Percentiles rank a stretch among this genome's conserved stretches.
phyloP scores from a whole-genome alignment of 2,797 vertebrate species.

The Pipistrellus kuhlii region DNA sequence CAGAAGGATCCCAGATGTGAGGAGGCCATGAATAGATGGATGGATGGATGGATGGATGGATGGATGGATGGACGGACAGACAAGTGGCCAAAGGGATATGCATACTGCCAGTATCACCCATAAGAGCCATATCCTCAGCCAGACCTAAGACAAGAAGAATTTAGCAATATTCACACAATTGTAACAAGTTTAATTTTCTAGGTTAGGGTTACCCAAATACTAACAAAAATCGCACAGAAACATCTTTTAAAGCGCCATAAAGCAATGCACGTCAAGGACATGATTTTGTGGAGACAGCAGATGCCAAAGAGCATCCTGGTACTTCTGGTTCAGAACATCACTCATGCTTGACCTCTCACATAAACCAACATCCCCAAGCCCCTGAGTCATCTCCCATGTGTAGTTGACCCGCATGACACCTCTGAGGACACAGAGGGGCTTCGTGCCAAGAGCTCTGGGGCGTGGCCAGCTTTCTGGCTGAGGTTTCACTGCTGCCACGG shows the following conservation, averaged over 20 bases:
- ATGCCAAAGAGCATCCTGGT: neutral
- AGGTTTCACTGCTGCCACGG: neutral
- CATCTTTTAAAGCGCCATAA: neutral
- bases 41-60: too few species aligned
- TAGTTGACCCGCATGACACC: neutral
- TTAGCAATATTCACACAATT: neutral
- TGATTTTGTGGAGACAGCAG: neutral
- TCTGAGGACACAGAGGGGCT: neutral
- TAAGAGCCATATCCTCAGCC: neutral
- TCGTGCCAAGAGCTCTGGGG: neutral
- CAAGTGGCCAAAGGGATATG: neutral
- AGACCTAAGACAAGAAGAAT: neutral
- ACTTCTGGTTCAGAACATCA: neutral
- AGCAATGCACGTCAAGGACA: neutral
- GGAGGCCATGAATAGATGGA: neutral
- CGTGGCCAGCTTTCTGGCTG: neutral
- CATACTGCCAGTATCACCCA: neutral
- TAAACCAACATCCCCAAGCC: neutral
- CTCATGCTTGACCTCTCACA: neutral
- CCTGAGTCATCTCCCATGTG: neutral
- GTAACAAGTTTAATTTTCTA: slow-evolving; percentile 17
- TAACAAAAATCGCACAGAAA: neutral
- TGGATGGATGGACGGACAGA: neutral
- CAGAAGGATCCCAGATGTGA: neutral
- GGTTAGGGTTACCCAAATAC: neutral